Conservation (phyloP, 2,113 vertebrate genomes). For the Fulica atra region DNA sequence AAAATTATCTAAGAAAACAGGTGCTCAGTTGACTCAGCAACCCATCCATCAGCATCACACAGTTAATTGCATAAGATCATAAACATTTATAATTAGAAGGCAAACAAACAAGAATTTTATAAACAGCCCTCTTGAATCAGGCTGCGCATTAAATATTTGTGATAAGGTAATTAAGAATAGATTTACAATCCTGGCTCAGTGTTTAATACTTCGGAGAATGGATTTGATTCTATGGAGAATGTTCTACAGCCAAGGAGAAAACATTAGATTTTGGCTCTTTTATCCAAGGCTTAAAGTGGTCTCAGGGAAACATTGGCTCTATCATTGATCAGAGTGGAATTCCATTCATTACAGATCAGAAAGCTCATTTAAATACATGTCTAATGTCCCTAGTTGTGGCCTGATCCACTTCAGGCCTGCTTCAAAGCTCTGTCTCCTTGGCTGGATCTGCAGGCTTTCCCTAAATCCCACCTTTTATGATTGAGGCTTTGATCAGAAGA, state of each 20-base stretch:
- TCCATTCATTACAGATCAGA: slow-evolving; percentile 39
- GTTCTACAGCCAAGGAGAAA: slow-evolving; percentile 41
- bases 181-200: slow-evolving; percentile 59
- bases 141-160: slow-evolving; percentile 66
- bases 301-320: slow-evolving; percentile 30
- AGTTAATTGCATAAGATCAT: slow-evolving; percentile 75
- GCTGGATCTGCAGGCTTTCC: background rate
- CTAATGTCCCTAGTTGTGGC: slow-evolving; percentile 32
- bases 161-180: slow-evolving; percentile 71
- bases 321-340: slow-evolving; percentile 43
- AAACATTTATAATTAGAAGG: slow-evolving; percentile 74
- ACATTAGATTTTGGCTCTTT: slow-evolving; percentile 30
- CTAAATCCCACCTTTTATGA: background rate
- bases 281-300: slow-evolving; percentile 20
- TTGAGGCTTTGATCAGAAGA: slow-evolving; percentile 4
- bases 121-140: slow-evolving; percentile 76
- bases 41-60: slow-evolving; percentile 68
- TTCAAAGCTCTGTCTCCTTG: slow-evolving; percentile 30
- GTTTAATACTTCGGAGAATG: slow-evolving; percentile 53
- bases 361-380: slow-evolving; percentile 42
- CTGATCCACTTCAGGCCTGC: slow-evolving; percentile 36
- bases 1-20: slow-evolving; percentile 74
- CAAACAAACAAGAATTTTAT: slow-evolving; percentile 68
- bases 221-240: slow-evolving; percentile 51
- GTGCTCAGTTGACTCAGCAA: slow-evolving; percentile 63